Evolutionary conservation across 2,113 vertebrate genomes (phyloP).

Genomic region (Theristicus caerulescens): DNA sequence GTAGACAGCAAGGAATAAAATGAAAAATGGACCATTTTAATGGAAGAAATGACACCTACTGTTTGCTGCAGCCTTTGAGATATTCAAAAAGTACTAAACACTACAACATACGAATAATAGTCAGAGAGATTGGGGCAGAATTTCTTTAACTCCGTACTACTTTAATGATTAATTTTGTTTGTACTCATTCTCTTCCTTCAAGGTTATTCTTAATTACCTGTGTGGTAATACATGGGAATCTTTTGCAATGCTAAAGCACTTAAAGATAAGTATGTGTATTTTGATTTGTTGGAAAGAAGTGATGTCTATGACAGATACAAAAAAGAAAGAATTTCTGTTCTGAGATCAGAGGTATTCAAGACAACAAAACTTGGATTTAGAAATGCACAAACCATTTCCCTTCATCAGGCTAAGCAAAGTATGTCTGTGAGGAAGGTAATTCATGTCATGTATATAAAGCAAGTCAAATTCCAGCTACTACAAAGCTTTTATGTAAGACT

Average conservation of each 20-base stretch:
- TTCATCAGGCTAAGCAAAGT: neutral
- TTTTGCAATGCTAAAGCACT: slow-evolving; percentile 35
- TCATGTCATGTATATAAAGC: slow-evolving; percentile 29
- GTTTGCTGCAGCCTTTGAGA: neutral
- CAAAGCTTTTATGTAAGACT: slow-evolving; percentile 71
- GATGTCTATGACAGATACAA: neutral
- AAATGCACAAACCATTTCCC: neutral
- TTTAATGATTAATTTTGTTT: slow-evolving; percentile 7
- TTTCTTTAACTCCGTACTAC: neutral
- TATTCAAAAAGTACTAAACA: neutral
- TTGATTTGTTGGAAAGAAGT: neutral
- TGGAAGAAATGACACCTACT: neutral
- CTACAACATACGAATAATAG: neutral
- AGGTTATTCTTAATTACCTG: slow-evolving; percentile 6
- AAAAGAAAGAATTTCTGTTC: neutral
- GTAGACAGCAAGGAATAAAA: neutral
- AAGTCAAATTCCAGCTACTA: slow-evolving; percentile 48
- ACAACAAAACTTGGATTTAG: neutral
- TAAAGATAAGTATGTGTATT: neutral
- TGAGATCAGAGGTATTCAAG: neutral
- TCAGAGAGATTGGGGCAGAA: neutral
- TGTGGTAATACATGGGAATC: neutral
- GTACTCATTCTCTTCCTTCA: neutral
- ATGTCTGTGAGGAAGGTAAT: slow-evolving; percentile 19
- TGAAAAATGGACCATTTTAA: neutral